Evolutionary conservation across 2,888 invertebrate genomes (phyloP).

Genomic region (Ophion costatus): DNA sequence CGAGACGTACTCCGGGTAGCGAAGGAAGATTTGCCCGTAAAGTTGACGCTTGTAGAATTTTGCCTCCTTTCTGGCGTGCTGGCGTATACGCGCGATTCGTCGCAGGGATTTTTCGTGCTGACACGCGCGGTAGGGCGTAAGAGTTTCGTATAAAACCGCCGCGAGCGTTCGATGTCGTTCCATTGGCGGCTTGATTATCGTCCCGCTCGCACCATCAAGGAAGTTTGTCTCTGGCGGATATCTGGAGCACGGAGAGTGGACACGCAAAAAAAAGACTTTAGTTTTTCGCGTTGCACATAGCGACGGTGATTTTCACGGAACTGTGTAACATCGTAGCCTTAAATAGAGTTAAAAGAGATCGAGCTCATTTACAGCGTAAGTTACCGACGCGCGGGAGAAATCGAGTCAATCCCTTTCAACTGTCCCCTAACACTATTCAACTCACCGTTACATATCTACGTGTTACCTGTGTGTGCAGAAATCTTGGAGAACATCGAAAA

Average conservation of each 20-base stretch:
- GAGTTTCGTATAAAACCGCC: conserved; percentile 73
- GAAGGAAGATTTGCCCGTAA: neutral
- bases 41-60: conserved; percentile 1
- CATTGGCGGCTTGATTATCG: conserved; percentile 67
- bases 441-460: conserved; percentile 45
- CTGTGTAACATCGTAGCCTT: conserved; percentile 14
- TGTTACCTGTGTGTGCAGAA: conserved; percentile 25
- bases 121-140: conserved; percentile 69
- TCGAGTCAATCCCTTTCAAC: conserved; percentile 6
- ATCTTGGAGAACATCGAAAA: neutral
- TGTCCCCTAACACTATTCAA: conserved; percentile 4
- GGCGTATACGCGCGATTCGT: conserved; percentile 35
- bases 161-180: conserved; percentile 74
- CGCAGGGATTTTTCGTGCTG: conserved; percentile 46
- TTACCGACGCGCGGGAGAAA: conserved; percentile 12
- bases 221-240: conserved; percentile 30
- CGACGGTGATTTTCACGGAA: conserved; percentile 30
- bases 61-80: neutral
- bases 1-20: neutral
- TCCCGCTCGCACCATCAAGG: conserved; percentile 37
- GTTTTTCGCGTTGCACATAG: conserved; percentile 28
- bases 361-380: conserved; percentile 44
- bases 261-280: neutral
- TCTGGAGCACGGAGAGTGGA: neutral
- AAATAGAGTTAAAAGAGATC: conserved; percentile 54